Percentiles rank a stretch among this genome's conserved stretches.
Conservation (phyloP, 2,113 vertebrate species). For the Malurus melanocephalus region DNA sequence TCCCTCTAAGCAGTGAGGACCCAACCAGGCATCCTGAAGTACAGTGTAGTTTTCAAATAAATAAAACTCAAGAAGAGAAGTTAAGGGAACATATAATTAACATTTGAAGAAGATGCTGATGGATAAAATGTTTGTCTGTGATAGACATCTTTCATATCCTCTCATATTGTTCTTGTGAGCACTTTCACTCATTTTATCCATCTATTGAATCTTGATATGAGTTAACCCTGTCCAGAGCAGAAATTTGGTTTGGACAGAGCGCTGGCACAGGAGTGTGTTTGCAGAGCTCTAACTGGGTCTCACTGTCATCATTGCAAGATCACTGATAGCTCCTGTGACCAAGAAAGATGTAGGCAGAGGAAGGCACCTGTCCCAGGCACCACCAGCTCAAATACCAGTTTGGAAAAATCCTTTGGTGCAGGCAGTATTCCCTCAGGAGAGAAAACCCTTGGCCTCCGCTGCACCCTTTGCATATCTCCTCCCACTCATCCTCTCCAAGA, state of each 20-base stretch:
- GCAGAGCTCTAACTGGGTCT: not conserved
- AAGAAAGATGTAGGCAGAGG: not conserved
- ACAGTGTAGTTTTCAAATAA: not conserved
- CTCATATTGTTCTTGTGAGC: not conserved
- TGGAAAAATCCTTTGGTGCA: not conserved
- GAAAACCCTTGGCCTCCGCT: not conserved
- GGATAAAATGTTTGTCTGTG: not conserved
- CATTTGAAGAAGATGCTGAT: not conserved
- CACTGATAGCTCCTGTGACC: accelerated
- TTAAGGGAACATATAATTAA: not conserved
- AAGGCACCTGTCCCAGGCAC: not conserved
- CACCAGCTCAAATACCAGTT: not conserved
- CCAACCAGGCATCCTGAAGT: not conserved
- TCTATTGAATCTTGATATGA: not conserved
- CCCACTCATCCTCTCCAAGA: not conserved
- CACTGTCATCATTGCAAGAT: not conserved
- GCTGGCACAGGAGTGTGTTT: not conserved
- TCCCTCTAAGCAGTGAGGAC: not conserved
- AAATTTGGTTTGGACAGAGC: not conserved
- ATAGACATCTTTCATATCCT: not conserved
- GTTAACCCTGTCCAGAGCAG: not conserved
- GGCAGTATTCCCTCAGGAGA: not conserved
- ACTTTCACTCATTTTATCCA: not conserved
- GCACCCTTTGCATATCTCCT: not conserved
- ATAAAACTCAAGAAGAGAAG: not conserved